Evolutionary conservation across 2,888 invertebrate genomes (phyloP), one percentile per base, ranked within the genome.

Genomic region (Rosalia funebris): DNA sequence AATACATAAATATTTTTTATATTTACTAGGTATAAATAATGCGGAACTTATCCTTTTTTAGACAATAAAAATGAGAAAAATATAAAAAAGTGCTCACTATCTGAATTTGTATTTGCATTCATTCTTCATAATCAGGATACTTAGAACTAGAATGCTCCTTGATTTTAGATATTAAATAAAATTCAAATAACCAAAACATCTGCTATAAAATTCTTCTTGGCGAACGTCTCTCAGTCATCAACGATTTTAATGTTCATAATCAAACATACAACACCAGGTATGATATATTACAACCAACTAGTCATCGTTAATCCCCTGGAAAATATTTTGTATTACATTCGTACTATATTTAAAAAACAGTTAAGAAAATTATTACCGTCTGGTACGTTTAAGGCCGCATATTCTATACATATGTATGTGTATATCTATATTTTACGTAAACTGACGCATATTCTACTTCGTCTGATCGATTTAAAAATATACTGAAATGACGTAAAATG

Each of bases 391-490:
- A 0, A 34, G 10, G 2, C 7, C 5, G 25, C 16, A 17, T 10
- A 1, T 36, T 19, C 9, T 50, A 50, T 32, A 47, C 25, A 25
- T 25, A 25, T 34, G 10, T 34, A 25, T 25, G 7, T 34, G 10
- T 34, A 34, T 11, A 11, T 10, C 10, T n/a, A 34, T 5, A 20
- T 36, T 50, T 39, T 20, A 50, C 50, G 25, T 14, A 25, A 39
- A 50, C 20, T 50, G 39, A 39, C 39, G 50, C 50, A 39, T 20
- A 25, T 44, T 9, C 15, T 12, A 11, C 12, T 12, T 17, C 19
- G 39, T 50, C 25, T 19, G 50, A 34, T 31, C 14, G 25, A 15
- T 50, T 50, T 50, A 50, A 50, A 50, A 50, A 50, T 50, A 50
- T 12, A 20, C 19, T 25, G n/a, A 39, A 16, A 7, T 50, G 50